A percentile compares a stretch with the other conserved stretches of the same genome.
These are phyloP conservation scores for Rallus limicola DNA, from an alignment of 2,113 vertebrate genomes.

Conservation along the genomic window DNA sequence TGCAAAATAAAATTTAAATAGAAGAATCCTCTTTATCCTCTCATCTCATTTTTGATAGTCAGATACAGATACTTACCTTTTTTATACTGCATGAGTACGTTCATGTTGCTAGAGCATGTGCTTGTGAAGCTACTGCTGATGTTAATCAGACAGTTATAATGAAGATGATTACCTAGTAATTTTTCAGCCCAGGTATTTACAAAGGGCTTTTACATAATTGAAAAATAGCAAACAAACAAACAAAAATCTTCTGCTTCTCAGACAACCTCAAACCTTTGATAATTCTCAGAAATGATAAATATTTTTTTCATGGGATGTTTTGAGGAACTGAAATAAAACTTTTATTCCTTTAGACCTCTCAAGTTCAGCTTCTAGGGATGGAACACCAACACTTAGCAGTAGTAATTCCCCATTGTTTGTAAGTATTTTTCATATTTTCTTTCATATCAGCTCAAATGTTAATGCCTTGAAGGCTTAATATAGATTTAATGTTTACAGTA, in stretches of 20 bases:
- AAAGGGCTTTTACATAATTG: background rate
- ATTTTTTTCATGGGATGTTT: background rate
- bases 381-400: slow-evolving; percentile 67
- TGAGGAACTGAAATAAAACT: background rate
- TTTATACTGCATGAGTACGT: background rate
- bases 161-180: background rate
- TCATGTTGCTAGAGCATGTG: background rate
- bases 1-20: background rate
- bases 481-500: background rate
- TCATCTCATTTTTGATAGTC: background rate
- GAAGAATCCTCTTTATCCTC: background rate
- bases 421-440: slow-evolving; percentile 61
- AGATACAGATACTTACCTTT: background rate
- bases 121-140: background rate
- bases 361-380: slow-evolving; percentile 78
- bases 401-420: slow-evolving; percentile 77
- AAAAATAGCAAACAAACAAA: background rate
- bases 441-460: background rate
- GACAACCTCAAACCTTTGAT: background rate
- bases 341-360: slow-evolving; percentile 75
- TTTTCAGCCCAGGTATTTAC: background rate
- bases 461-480: background rate
- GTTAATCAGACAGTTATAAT: background rate
- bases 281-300: background rate
- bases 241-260: background rate